Evolutionary conservation across 2,888 invertebrate genomes (phyloP).

Genomic region (Nephrotoma flavescens): DNA sequence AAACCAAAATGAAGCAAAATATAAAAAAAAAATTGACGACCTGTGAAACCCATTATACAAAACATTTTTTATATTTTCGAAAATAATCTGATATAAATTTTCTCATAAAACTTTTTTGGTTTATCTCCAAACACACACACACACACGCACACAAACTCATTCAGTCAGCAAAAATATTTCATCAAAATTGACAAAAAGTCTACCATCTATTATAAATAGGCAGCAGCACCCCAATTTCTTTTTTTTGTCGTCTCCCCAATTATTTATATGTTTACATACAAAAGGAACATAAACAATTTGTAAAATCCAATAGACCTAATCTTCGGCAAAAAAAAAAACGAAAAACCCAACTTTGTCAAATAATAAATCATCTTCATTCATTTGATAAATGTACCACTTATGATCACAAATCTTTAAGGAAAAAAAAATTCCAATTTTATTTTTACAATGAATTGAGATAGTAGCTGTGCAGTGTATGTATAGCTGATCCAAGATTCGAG

Average conservation of each 20-base stretch:
- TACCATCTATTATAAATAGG: neutral
- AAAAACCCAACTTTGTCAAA: neutral
- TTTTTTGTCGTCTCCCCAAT: neutral
- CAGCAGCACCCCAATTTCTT: neutral
- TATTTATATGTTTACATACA: neutral
- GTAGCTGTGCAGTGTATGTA: neutral
- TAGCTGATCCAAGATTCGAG: neutral
- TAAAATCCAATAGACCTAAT: neutral
- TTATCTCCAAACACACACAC: neutral
- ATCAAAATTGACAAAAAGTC: neutral
- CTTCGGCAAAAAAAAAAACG: neutral
- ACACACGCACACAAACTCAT: neutral
- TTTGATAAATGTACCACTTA: neutral
- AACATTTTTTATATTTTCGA: neutral
- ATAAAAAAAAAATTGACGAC: neutral
- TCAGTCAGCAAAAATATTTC: neutral
- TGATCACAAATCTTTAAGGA: neutral
- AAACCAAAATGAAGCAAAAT: neutral
- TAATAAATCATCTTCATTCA: neutral
- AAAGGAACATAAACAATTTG: neutral
- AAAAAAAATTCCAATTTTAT: neutral
- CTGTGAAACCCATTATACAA: neutral
- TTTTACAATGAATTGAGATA: neutral
- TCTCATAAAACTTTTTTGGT: neutral
- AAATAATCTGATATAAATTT: neutral